phyloP scores from a whole-genome alignment of 2,888 invertebrate species.

The Amiota mariae region DNA sequence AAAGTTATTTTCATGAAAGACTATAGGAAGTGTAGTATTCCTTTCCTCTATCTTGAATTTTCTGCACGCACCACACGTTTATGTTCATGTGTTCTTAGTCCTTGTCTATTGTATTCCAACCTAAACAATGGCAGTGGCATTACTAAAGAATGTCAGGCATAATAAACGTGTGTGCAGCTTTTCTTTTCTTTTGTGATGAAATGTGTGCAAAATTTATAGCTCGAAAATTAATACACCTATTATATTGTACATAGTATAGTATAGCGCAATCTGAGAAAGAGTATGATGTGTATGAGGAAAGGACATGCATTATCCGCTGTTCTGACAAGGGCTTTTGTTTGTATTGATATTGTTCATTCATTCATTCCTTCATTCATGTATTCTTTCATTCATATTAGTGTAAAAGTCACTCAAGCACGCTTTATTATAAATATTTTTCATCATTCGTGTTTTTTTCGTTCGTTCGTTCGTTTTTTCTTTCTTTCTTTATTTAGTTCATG shows the following conservation, averaged over 20 bases:
- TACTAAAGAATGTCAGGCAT: constrained; percentile 41
- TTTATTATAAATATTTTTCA: constrained; percentile 48
- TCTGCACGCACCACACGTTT: neutral
- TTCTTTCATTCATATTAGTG: constrained; percentile 39
- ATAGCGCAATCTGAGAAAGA: neutral
- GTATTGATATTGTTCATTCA: too few relatives aligned
- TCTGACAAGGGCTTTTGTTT: neutral
- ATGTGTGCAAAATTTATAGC: constrained; percentile 65
- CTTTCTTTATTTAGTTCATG: too few relatives aligned
- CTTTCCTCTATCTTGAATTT: too few relatives aligned
- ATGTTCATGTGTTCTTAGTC: constrained; percentile 12
- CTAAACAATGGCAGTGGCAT: constrained; percentile 41
- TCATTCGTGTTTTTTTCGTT: neutral
- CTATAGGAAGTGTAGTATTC: too few relatives aligned
- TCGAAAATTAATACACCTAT: constrained; percentile 59
- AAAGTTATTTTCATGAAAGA: too few relatives aligned
- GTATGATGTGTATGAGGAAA: constrained; percentile 14
- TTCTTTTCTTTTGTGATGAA: constrained; percentile 45
- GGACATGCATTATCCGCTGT: constrained; percentile 25
- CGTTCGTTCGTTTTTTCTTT: too few relatives aligned
- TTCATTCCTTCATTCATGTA: too few relatives aligned
- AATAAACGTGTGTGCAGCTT: constrained; percentile 30
- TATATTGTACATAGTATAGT: constrained; percentile 10
- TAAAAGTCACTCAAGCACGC: constrained; percentile 44
- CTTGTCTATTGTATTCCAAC: constrained; percentile 41